Evolutionary conservation across 2,797 vertebrate genomes (phyloP), one percentile per base, ranked within the genome.

Genomic region (Onychomys torridus): DNA sequence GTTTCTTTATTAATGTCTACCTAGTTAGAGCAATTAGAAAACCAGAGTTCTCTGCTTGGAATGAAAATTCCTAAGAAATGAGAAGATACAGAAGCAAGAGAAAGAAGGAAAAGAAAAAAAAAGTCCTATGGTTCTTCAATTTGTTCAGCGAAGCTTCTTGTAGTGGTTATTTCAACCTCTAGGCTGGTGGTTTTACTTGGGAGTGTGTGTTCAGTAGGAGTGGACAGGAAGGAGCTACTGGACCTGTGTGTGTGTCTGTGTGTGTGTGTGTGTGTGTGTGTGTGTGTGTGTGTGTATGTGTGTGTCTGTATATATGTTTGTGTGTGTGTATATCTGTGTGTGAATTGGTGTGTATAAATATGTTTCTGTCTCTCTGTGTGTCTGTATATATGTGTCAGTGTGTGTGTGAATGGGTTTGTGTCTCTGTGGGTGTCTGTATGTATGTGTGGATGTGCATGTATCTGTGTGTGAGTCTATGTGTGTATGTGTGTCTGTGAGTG

Each of bases 21-120:
- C 32, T 95, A 9, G 25, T 96, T 52, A 89, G 1, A 78, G 21
- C 9, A 94, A 86, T 65, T 27, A 77, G 76, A 46, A 67, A 77
- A 91, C 27, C 61, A 81, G 27, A 71, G 43, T 89, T 94, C 94
- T 94, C 40, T 90, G 88, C 69, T 83, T 96, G 61, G 91, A 93
- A 83, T 88, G 69, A 79, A 92, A 81, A 71, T 43, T 93, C 86
- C 85, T 81, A 69, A 82, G 63, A 90, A 92, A 83, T 19, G 67
- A 73, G 29, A 73, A 87, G 3, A 65, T 87, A 49, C n/a, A 57
- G 52, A 97, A 21, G 71, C 2, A 81, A 92, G 46, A 93, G 63
- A 85, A 65, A 29, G 5, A 90, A 91, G 21, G 65, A 16, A 94
- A 96, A 90, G 46, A 79, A 52, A 43, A 63, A 37, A 40, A 63